Evolutionary conservation across 1,140 invertebrate species (phyloP).

Genomic region (Sycophila sp.): DNA sequence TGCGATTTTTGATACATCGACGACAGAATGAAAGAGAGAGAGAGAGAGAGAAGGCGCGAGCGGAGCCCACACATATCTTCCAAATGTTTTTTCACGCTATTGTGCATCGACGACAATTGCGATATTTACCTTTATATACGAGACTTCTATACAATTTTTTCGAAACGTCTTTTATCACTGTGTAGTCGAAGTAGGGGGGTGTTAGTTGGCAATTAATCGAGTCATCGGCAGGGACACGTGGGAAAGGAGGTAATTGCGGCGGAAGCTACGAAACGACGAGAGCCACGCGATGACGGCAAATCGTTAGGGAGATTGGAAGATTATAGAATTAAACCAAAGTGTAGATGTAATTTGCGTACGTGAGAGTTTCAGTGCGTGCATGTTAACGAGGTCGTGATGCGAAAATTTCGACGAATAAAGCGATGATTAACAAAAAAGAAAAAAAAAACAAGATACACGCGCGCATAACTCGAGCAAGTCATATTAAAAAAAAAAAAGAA

Average conservation of each 20-base stretch:
- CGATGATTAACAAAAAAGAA: not conserved
- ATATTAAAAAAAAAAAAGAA: not conserved
- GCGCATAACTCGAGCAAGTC: not conserved
- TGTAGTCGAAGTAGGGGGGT: not conserved
- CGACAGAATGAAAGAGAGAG: too few species aligned
- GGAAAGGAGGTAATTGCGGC: not conserved
- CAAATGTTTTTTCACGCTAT: constrained; percentile 15
- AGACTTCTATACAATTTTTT: constrained; percentile 34
- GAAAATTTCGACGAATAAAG: too few species aligned
- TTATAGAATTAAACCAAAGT: constrained; percentile 15
- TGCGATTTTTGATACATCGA: not conserved
- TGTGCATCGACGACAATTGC: not conserved
- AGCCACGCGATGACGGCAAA: constrained; percentile 7
- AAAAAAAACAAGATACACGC: not conserved
- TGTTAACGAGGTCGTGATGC: not conserved
- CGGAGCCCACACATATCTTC: constrained; percentile 31
- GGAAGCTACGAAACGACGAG: constrained; percentile 5
- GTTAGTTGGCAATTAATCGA: too few species aligned
- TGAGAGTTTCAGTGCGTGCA: constrained; percentile 12
- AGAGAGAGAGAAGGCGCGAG: too few species aligned
- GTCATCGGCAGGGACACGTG: not conserved
- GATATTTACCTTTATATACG: constrained; percentile 28
- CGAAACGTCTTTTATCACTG: constrained; percentile 22
- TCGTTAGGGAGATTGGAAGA: constrained; percentile 16
- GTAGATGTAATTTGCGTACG: constrained; percentile 17